Conservation (phyloP, 2,797 vertebrate genomes). For the Poeciliopsis turneri region DNA sequence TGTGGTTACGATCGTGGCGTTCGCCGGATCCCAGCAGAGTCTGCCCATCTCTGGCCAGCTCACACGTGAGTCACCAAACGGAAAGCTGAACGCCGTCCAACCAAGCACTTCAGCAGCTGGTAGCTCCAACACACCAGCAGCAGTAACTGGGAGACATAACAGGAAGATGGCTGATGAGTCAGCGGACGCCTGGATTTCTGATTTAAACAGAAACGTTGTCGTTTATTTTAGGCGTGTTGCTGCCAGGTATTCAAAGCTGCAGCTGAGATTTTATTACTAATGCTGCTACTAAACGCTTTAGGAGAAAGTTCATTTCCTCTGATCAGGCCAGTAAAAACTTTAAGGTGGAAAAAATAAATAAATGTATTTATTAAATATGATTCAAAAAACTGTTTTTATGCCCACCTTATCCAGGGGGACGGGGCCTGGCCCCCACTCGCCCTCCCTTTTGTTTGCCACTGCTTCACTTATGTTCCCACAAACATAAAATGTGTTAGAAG, state of each 20-base stretch:
- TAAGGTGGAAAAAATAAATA: no score
- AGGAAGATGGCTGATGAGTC: background rate
- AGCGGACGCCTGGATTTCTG: background rate
- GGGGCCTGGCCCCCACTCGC: background rate
- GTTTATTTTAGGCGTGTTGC: background rate
- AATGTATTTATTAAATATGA: no score
- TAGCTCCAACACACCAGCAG: background rate
- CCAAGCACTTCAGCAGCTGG: background rate
- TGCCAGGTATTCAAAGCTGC: background rate
- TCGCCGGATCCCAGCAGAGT: slow-evolving; percentile 86
- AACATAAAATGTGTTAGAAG: background rate
- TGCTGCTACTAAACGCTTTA: background rate
- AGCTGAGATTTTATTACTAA: background rate
- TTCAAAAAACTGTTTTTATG: background rate
- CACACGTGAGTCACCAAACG: slow-evolving; percentile 86
- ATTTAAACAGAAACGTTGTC: background rate
- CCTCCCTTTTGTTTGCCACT: no score
- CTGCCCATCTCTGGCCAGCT: slow-evolving; percentile 90
- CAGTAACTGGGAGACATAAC: background rate
- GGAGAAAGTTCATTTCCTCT: background rate
- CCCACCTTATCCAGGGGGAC: no score
- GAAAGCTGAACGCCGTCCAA: background rate
- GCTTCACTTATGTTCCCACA: background rate
- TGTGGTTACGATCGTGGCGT: slow-evolving; percentile 87
- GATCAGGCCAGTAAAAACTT: no score